A percentile compares a stretch with the other conserved stretches of the same genome.
Evolutionary conservation across 2,113 vertebrate species (phyloP).

Genomic region (Ramphastos sulfuratus): DNA sequence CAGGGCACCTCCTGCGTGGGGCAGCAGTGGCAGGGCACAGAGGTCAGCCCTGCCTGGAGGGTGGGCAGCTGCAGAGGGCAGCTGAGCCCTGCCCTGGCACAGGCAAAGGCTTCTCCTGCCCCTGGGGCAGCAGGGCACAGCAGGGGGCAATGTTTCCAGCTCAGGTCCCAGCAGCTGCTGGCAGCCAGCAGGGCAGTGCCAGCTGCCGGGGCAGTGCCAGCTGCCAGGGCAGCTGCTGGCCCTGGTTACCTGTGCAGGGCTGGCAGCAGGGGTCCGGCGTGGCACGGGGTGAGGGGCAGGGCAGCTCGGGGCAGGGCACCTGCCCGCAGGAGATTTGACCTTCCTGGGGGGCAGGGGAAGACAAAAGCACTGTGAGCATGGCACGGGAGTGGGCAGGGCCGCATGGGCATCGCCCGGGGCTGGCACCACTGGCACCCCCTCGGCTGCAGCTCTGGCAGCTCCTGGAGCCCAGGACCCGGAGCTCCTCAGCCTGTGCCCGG

Average conservation of each 20-base stretch:
- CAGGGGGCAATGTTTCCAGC: not conserved
- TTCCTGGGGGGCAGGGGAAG: slow-evolving; percentile 72
- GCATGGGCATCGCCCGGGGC: no score
- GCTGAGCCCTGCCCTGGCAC: no score
- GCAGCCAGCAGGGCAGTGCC: not conserved
- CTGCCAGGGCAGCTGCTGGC: no score
- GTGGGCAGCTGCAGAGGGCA: not conserved
- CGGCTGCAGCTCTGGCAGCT: no score
- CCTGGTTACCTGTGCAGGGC: slow-evolving; percentile 86
- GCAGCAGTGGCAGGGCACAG: not conserved
- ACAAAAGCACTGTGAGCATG: not conserved
- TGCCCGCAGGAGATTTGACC: slow-evolving; percentile 94
- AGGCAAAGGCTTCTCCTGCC: not conserved
- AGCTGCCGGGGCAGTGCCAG: not conserved
- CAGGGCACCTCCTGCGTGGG: not conserved
- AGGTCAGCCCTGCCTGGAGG: not conserved
- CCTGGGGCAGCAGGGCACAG: not conserved
- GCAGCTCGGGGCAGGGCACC: slow-evolving; percentile 86
- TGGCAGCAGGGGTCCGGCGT: slow-evolving; percentile 89
- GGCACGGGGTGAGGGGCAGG: slow-evolving; percentile 80
- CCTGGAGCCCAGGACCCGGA: no score
- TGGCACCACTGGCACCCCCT: no score
- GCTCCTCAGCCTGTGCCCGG: no score
- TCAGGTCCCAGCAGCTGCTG: not conserved
- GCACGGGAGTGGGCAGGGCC: not conserved